These are phyloP conservation scores for Chelonoidis abingdonii DNA, from an alignment of 2,113 vertebrate genomes.

Conservation along the genomic window DNA sequence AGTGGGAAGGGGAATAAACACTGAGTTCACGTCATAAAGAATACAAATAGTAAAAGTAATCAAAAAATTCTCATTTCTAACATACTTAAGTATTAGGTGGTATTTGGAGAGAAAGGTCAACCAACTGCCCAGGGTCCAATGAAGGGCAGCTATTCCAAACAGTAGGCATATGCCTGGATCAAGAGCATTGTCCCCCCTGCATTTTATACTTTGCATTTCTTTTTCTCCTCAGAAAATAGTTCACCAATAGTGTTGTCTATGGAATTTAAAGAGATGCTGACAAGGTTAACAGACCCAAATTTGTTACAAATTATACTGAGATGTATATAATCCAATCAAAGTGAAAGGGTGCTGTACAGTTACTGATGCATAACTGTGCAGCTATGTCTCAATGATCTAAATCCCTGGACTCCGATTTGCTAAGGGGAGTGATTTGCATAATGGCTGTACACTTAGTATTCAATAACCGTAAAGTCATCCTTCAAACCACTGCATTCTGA, in stretches of 20 bases:
- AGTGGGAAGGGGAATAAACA: conserved; percentile 43
- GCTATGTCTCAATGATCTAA: not conserved
- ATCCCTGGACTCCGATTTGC: conserved; percentile 4
- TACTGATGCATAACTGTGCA: not conserved
- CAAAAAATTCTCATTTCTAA: conserved; percentile 25
- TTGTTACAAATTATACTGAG: not conserved
- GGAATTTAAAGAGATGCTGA: conserved; percentile 11
- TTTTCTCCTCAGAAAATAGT: not conserved
- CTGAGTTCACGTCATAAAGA: conserved; percentile 9
- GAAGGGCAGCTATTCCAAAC: conserved; percentile 35
- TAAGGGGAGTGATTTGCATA: not conserved
- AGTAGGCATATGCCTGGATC: not conserved
- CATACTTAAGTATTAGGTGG: conserved; percentile 1
- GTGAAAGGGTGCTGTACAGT: not conserved
- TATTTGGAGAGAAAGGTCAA: conserved; percentile 69
- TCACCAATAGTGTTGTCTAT: not conserved
- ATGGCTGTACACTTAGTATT: not conserved
- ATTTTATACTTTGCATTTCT: not conserved
- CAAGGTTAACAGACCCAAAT: not conserved
- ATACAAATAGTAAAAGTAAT: conserved; percentile 53
- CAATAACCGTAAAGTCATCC: not conserved
- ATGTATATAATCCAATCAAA: not conserved
- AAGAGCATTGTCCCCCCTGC: not conserved
- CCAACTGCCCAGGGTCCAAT: conserved; percentile 19
- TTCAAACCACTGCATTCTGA: not conserved